These are phyloP conservation scores for Onychostruthus taczanowskii DNA, from an alignment of 2,113 vertebrate species.

Conservation along the genomic window DNA sequence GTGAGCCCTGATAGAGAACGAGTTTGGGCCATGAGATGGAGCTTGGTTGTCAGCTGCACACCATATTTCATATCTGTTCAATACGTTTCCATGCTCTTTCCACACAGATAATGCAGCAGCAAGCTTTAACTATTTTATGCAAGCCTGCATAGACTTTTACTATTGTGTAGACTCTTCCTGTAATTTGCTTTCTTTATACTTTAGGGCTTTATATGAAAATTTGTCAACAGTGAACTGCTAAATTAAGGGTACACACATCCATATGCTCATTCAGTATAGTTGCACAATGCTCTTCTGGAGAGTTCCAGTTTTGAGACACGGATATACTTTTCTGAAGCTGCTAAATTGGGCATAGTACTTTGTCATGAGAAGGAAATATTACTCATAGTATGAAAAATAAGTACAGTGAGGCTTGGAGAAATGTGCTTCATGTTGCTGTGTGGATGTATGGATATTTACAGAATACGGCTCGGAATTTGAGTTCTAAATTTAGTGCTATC, in stretches of 20 bases:
- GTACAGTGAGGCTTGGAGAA: not conserved
- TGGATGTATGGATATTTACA: not conserved
- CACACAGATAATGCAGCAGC: not conserved
- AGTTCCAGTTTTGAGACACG: not conserved
- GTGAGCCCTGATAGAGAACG: not conserved
- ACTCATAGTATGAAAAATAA: not conserved
- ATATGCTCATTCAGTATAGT: not conserved
- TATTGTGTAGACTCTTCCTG: not conserved
- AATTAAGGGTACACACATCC: not conserved
- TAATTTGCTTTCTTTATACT: not conserved
- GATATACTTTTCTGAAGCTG: not conserved
- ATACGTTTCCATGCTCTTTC: not conserved
- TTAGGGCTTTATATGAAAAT: not conserved
- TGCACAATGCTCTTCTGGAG: not conserved
- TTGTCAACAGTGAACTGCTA: not conserved
- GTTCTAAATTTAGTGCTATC: slow-evolving; percentile 15
- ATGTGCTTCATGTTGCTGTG: not conserved
- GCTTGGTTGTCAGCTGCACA: not conserved
- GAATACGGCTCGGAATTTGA: not conserved
- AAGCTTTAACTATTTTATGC: not conserved
- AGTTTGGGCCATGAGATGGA: not conserved
- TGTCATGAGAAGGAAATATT: not conserved
- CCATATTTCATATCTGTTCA: not conserved
- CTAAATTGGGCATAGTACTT: not conserved
- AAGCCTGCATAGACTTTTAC: not conserved